Conservation (phyloP, 2,113 vertebrate species). For the Lepus timidus region DNA sequence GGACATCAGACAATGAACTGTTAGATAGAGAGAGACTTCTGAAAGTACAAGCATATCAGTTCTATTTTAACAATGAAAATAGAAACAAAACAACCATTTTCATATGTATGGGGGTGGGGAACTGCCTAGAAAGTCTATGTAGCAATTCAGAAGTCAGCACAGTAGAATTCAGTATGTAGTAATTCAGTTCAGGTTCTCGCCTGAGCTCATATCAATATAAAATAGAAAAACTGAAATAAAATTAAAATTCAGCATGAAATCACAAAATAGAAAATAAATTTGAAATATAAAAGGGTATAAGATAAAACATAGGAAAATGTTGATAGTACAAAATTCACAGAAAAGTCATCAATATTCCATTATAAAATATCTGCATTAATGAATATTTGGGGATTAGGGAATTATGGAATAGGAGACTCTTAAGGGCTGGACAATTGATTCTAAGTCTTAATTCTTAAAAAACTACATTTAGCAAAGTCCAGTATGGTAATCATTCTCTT, state of each 20-base stretch:
- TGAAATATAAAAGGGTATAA: neutral
- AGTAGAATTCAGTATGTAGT: neutral
- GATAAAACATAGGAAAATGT: neutral
- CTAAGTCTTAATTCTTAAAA: neutral
- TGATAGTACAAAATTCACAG: neutral
- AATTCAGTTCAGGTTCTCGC: neutral
- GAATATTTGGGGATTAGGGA: neutral
- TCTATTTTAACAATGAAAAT: slow-evolving; percentile 64
- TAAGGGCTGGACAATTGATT: neutral
- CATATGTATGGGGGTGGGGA: neutral
- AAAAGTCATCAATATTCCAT: neutral
- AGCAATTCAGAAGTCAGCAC: neutral
- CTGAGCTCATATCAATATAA: neutral
- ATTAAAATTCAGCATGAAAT: neutral
- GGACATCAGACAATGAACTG: slow-evolving; percentile 68
- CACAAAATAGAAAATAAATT: slow-evolving; percentile 30
- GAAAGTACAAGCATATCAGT: neutral
- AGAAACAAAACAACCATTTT: slow-evolving; percentile 76
- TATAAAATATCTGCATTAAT: neutral
- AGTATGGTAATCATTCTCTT: neutral
- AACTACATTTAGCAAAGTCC: neutral
- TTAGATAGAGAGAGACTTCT: slow-evolving; percentile 65
- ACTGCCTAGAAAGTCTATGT: neutral
- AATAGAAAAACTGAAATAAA: neutral
- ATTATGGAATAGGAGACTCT: neutral